Percentiles rank a stretch among this genome's conserved stretches.
phyloP scores from a whole-genome alignment of 1,140 invertebrate genomes.

The Pissodes strobi region DNA sequence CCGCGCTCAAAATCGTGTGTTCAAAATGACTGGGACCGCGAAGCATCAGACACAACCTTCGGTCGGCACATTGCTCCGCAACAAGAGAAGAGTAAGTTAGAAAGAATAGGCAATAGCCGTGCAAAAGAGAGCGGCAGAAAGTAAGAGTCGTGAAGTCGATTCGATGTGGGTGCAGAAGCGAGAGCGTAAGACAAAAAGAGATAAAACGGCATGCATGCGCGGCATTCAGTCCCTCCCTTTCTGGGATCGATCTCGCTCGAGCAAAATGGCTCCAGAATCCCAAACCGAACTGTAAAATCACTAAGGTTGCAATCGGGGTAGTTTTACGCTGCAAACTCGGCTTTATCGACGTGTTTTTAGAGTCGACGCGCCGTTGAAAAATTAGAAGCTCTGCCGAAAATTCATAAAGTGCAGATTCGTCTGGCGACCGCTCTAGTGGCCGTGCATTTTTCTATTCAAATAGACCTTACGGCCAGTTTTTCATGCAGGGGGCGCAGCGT shows the following conservation, averaged over 20 bases:
- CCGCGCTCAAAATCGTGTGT: not conserved
- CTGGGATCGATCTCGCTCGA: slow-evolving; percentile 51
- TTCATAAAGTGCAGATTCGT: slow-evolving; percentile 47
- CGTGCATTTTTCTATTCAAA: slow-evolving; percentile 54
- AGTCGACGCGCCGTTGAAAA: slow-evolving; percentile 51
- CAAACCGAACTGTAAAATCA: slow-evolving; percentile 53
- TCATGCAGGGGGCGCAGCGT: slow-evolving; percentile 10
- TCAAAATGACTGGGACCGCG: too few relatives aligned
- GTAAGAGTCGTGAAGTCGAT: slow-evolving; percentile 47
- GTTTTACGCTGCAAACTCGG: slow-evolving; percentile 42
- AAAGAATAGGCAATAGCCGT: not conserved
- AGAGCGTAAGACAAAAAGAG: slow-evolving; percentile 55
- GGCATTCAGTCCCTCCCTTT: slow-evolving; percentile 52
- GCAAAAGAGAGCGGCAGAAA: slow-evolving; percentile 34
- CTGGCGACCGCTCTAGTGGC: slow-evolving; percentile 28
- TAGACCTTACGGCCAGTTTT: slow-evolving; percentile 25
- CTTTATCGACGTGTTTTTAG: slow-evolving; percentile 50
- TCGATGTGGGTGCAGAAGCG: slow-evolving; percentile 47
- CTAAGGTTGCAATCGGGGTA: slow-evolving; percentile 44
- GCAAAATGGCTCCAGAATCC: slow-evolving; percentile 56
- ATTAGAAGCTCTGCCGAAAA: slow-evolving; percentile 50
- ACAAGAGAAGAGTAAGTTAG: slow-evolving; percentile 2
- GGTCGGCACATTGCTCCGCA: slow-evolving; percentile 19
- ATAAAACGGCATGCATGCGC: slow-evolving; percentile 57
- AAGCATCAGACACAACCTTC: slow-evolving; percentile 20